Conservation (phyloP, 2,113 vertebrate genomes). For the Barnardius zonarius region DNA sequence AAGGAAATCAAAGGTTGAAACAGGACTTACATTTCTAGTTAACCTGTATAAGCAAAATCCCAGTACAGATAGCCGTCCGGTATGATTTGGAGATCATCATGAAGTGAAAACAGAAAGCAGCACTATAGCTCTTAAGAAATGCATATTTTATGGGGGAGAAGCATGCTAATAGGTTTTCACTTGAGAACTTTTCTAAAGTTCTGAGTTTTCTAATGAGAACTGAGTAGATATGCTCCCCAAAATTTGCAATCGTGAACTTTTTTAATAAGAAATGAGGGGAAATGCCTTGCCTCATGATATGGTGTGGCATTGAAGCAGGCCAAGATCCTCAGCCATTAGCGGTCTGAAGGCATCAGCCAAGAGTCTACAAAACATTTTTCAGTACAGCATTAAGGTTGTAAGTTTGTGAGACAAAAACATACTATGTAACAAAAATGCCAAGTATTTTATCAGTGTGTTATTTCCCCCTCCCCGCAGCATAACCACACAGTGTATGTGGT, state of each 20-base stretch:
- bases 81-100: background rate
- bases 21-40: background rate
- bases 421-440: background rate
- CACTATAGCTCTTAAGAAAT: background rate
- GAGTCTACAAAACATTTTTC: background rate
- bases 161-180: background rate
- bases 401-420: background rate
- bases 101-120: background rate
- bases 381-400: background rate
- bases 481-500: too few species aligned
- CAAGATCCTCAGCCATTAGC: background rate
- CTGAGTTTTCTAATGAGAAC: background rate
- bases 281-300: background rate
- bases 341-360: background rate
- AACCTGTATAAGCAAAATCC: background rate
- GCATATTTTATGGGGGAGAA: background rate
- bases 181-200: background rate
- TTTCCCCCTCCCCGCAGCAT: background rate
- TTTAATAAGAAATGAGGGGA: background rate
- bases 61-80: background rate
- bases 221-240: background rate
- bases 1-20: background rate
- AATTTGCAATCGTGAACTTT: background rate
- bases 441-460: background rate
- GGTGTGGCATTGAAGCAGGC: background rate